A percentile compares a stretch with the other conserved stretches of the same genome.
phyloP scores from a whole-genome alignment of 2,888 invertebrate genomes.

The Aplocera efformata region DNA sequence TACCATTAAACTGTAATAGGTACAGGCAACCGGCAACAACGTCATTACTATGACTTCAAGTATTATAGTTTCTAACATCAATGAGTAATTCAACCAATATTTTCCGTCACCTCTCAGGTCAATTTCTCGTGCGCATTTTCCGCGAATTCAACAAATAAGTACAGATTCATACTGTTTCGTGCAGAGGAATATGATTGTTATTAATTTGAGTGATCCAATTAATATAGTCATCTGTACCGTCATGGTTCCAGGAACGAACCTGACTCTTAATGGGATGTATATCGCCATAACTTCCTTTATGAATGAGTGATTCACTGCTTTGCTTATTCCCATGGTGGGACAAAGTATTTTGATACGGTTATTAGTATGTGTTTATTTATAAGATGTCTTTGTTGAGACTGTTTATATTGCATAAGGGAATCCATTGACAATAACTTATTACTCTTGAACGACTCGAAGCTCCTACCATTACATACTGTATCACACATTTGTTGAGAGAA shows the following conservation, averaged over 20 bases:
- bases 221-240: constrained; percentile 48
- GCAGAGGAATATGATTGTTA: constrained; percentile 19
- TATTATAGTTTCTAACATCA: not conserved
- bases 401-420: not conserved
- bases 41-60: too few species aligned
- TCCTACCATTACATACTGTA: too few species aligned
- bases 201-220: constrained; percentile 22
- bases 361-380: constrained; percentile 15
- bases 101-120: constrained; percentile 3
- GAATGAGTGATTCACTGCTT: constrained; percentile 46
- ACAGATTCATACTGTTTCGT: constrained; percentile 8
- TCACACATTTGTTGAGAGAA: too few species aligned
- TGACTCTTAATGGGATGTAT: constrained; percentile 32
- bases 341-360: constrained; percentile 21
- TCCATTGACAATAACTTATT: not conserved
- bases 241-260: constrained; percentile 58
- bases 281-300: constrained; percentile 52
- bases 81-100: constrained; percentile 13
- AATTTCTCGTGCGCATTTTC: constrained; percentile 10
- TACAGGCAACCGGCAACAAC: too few species aligned
- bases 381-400: constrained; percentile 9
- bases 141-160: constrained; percentile 7
- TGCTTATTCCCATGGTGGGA: constrained; percentile 23
- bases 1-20: too few species aligned
- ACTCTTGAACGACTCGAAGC: too few species aligned